phyloP scores from a whole-genome alignment of 2,888 invertebrate species.

The Pristionchus entomophagus region DNA sequence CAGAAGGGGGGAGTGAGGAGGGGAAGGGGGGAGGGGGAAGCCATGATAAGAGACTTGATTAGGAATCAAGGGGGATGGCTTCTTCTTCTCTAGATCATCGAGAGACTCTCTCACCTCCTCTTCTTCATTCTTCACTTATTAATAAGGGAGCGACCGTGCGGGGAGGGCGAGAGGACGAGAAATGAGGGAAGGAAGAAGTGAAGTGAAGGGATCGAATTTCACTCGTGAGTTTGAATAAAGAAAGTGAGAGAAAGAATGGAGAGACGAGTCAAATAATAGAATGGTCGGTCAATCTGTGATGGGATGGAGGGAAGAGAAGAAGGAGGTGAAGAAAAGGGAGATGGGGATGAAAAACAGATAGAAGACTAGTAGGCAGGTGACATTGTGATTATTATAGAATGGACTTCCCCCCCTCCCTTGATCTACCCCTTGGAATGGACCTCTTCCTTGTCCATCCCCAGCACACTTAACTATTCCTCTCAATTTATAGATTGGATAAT shows the following conservation, averaged over 20 bases:
- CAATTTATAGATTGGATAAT: neutral
- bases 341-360: neutral
- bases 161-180: neutral
- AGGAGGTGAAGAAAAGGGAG: neutral
- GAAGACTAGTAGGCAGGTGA: neutral
- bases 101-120: neutral
- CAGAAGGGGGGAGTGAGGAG: constrained; percentile 17
- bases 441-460: neutral
- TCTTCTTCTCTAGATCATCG: neutral
- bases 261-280: constrained; percentile 27
- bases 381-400: neutral
- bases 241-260: neutral
- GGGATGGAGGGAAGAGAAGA: neutral
- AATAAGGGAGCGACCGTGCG: neutral
- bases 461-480: neutral
- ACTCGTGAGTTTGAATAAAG: constrained; percentile 28
- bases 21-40: constrained; percentile 83
- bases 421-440: neutral
- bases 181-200: neutral
- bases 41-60: constrained; percentile 81
- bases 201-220: constrained; percentile 4
- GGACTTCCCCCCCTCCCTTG: no score
- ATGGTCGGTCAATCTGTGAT: constrained; percentile 17
- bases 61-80: neutral
- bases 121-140: neutral